Conservation (phyloP, 2,888 invertebrate genomes). For the Hypercompe scribonia region DNA sequence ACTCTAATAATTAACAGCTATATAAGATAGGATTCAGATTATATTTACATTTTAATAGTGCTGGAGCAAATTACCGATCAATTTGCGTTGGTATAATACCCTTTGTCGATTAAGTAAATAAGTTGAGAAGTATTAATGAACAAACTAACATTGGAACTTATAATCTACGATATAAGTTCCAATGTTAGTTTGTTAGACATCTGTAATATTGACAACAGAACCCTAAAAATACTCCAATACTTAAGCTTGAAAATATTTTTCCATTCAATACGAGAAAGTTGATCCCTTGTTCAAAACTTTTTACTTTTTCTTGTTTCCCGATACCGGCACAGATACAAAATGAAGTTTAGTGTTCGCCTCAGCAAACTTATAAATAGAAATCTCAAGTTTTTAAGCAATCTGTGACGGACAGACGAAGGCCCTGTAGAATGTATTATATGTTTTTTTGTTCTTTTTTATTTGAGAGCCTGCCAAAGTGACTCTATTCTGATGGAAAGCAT, state of each 20-base stretch:
- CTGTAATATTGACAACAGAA: background rate
- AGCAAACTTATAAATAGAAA: slow-evolving; percentile 1
- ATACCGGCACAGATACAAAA: slow-evolving; percentile 11
- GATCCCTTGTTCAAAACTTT: slow-evolving; percentile 12
- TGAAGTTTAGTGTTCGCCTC: slow-evolving; percentile 1
- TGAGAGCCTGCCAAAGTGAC: too few relatives aligned
- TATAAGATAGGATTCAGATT: background rate
- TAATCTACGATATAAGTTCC: too few relatives aligned
- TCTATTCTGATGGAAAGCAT: too few relatives aligned
- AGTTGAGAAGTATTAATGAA: background rate
- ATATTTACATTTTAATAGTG: background rate
- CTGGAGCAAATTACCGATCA: background rate
- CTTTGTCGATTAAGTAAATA: background rate
- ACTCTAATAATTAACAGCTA: too few relatives aligned
- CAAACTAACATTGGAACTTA: background rate
- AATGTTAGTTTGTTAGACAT: background rate
- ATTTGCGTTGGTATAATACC: background rate
- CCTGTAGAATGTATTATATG: background rate
- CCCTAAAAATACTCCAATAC: background rate
- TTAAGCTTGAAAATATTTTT: slow-evolving; percentile 3
- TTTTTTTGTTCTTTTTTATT: too few relatives aligned
- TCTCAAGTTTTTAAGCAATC: background rate
- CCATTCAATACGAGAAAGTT: slow-evolving; percentile 10
- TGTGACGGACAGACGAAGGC: background rate
- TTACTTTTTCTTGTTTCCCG: slow-evolving; percentile 6